Evolutionary conservation across 2,797 vertebrate species (phyloP), one percentile per base, ranked within the genome.

Genomic region (Ataeniobius toweri): DNA sequence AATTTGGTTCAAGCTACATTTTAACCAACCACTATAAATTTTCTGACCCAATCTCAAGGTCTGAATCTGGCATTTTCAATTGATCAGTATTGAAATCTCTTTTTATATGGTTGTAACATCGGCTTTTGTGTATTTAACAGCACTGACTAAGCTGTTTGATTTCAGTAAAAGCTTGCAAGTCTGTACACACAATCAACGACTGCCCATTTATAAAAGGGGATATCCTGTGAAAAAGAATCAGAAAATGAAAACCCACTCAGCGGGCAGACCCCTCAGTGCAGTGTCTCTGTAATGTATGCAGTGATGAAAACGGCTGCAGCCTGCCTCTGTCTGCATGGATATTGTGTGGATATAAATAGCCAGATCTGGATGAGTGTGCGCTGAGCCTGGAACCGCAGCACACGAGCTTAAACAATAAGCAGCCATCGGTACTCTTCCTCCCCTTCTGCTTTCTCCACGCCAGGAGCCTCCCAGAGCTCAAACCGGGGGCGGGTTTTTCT

Each of bases 331-430:
- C 86, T 83, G 88, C 86, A 84, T 91, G 87, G 89, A 90, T 90
- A 90, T 93, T 84, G 91, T 84, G 84, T 77, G 85, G 93, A 88
- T 94, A 94, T 92, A 93, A 94, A 95, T 94, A 94, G 90, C 83
- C 51, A 2, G 81, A 83, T 75, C 82, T 86, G 80, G 63, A 72
- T 89, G 89, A 83, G 83, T 84, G 89, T 88, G 83, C 7, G 72
- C 87, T 75, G 84, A 84, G 88, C 86, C 88, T 91, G 85, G 87
- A 91, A 89, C 90, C 74, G 53, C 83, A 88, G 89, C 88, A 79
- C 85, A 88, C 80, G 59, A 85, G 90, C 93, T 93, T 85, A 87
- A 93, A 93, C 94, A 93, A 94, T 91, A 90, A 91, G 88, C 89
- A 81, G 69, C 81, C 85, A 85, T 85, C 80, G 55, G 87, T 86